Conservation (phyloP, 2,113 vertebrate species). For the Azemiops feae region DNA sequence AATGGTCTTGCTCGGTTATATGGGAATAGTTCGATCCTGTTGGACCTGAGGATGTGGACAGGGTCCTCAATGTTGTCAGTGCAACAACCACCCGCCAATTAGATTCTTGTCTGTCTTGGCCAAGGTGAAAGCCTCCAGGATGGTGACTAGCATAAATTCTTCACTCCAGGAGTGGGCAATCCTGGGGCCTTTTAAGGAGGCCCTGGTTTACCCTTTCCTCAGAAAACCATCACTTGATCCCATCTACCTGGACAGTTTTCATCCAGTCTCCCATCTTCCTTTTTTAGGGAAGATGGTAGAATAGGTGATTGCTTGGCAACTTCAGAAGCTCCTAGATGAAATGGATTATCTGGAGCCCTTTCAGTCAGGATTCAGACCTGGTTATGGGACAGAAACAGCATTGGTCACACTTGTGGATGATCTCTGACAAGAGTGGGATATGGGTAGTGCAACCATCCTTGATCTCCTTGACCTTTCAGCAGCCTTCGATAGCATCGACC, state of each 20-base stretch:
- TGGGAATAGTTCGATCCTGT: neutral
- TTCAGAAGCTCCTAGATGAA: neutral
- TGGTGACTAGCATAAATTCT: neutral
- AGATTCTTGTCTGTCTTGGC: neutral
- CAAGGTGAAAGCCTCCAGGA: neutral
- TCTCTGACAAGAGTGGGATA: neutral
- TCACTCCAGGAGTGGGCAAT: neutral
- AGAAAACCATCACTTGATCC: neutral
- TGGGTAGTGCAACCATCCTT: neutral
- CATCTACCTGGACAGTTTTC: neutral
- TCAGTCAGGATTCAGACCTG: neutral
- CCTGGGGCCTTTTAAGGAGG: neutral
- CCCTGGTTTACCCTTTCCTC: neutral
- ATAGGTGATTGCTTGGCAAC: neutral
- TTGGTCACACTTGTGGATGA: neutral
- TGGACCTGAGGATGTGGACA: neutral
- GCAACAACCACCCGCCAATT: neutral
- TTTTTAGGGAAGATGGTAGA: neutral
- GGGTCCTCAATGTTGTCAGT: neutral
- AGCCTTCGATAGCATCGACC: neutral
- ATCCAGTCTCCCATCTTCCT: neutral
- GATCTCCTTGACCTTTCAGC: neutral
- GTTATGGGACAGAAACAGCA: neutral
- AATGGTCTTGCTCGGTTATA: neutral
- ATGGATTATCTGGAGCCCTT: neutral